Evolutionary conservation across 1,140 invertebrate genomes (phyloP).

Genomic region (Panagrolaimus sp.): DNA sequence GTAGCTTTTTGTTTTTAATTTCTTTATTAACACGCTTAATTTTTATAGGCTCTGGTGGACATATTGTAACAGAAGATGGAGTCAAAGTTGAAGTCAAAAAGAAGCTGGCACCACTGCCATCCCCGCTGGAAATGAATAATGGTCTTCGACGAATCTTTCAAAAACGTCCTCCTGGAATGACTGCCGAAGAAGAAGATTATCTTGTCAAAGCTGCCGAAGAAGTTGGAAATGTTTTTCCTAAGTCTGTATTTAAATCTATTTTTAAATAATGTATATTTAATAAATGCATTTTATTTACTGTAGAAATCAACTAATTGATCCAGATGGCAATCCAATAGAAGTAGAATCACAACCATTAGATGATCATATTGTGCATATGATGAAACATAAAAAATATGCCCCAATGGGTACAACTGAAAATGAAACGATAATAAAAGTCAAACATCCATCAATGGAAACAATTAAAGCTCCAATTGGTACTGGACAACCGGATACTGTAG

Average conservation of each 20-base stretch:
- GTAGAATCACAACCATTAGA: conserved; percentile 8
- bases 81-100: conserved; percentile 6
- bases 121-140: background rate
- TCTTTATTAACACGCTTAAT: background rate
- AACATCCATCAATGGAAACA: too few relatives aligned
- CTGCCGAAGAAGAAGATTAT: conserved; percentile 44
- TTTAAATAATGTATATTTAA: conserved; percentile 18
- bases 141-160: background rate
- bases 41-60: conserved; percentile 2
- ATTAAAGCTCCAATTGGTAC: too few relatives aligned
- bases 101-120: background rate
- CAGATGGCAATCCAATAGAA: background rate
- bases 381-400: conserved; percentile 17
- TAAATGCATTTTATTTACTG: background rate
- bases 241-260: background rate
- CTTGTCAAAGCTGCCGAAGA: conserved; percentile 47
- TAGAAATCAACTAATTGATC: background rate
- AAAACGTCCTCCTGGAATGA: conserved; percentile 17
- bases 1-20: background rate
- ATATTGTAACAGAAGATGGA: conserved; percentile 4
- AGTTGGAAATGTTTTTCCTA: conserved; percentile 37
- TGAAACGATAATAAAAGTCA: background rate
- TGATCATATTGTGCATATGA: background rate
- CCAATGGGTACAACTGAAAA: conserved; percentile 35
- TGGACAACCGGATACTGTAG: too few relatives aligned